Base-by-base conservation (phyloP, 1,140 invertebrate species). In the Meloidogyne exigua region DNA sequence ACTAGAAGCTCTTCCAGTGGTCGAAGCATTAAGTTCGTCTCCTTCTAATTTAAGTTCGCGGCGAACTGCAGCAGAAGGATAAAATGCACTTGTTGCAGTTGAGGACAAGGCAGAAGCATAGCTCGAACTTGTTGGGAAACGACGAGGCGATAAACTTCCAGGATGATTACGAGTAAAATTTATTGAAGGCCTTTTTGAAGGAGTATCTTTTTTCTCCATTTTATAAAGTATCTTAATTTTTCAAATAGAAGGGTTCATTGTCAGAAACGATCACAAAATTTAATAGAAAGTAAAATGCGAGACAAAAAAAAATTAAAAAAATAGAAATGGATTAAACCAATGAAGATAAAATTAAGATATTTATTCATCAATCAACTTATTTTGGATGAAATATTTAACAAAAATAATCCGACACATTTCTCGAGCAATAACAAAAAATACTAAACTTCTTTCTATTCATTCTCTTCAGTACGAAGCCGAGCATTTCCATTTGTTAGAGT, bases 391-490 rank as follows among this genome's bases (percentile, higher is more conserved):
- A 39, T 39, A 32, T 39, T 39, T 39, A 57, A 57, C 49, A 57
- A 67, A 67, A 67, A 67, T 67, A 21, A 67, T 15, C 26, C 23
- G 18, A 36, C 9, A 39, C 36, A 39, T n/a, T 57, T 57, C 18
- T 7, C 26, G 26, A 79, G 71, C 42, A 79, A 76, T 49, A 80
- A 80, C 67, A 77, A 70, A 21, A 21, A 49, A 49, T 3, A 1
- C 12, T n/a, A 12, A 26, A 68, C 78, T 76, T 75, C 63, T 73
- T 66, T 85, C 80, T 87, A 87, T 85, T 87, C 85, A 75, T 76
- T 95, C 90, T 99, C 96, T 90, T 99, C 95, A 83, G 94, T 95
- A 84, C 96, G 92, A 82, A 99, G 91, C 83, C 96, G 92, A 83
- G 96, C 95, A 88, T 95, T 93, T 66, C 93, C 92, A 89, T 99